Evolutionary conservation across 1,140 invertebrate species (phyloP), one percentile per base, ranked within the genome.

Genomic region (Anastatus disparis): DNA sequence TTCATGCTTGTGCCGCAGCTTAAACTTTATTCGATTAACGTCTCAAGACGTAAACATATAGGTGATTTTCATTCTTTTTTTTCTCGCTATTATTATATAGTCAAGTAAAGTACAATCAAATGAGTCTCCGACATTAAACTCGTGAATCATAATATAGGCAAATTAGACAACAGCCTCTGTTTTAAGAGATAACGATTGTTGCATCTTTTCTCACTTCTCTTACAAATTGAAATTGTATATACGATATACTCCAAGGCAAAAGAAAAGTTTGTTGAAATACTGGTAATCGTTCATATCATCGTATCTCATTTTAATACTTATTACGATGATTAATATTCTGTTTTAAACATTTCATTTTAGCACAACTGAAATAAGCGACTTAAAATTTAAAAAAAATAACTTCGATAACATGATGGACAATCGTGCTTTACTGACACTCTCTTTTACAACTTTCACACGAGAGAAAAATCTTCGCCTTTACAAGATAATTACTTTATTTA

Each of bases 401-500:
- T 64, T 50, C n/a, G 26, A 64, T 56, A 31, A 44, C 35, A 64
- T 56, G n/a, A 48, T 59, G 38, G 40, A 59, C 40, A 50, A 50
- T 38, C 24, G 40, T 31, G 55, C 24, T 52, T 7, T 10, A 42
- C n/a, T 55, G 55, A 64, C 38, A 55, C 31, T 27, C 29, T 59
- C 46, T 24, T 50, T 63, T 40, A 20, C 9, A 7, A 64, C 26
- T 63, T 64, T 67, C 26, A 50, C 15, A 9, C 35, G 17, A n/a
- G 9, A 68, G 9, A 31, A 44, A 58, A 44, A 24, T 63, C 22
- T 56, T 55, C 20, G 22, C 20, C 22, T 59, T 61, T 52, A 62
- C 38, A 70, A 62, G 27, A 63, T 31, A 22, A 35, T 35, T 44
- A 48, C 3, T 53, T 62, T 70, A 70, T 70, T 63, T 70, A 70